Evolutionary conservation across 2,888 invertebrate species (phyloP), one percentile per base, ranked within the genome.

Genomic region (Cephalotes varians): DNA sequence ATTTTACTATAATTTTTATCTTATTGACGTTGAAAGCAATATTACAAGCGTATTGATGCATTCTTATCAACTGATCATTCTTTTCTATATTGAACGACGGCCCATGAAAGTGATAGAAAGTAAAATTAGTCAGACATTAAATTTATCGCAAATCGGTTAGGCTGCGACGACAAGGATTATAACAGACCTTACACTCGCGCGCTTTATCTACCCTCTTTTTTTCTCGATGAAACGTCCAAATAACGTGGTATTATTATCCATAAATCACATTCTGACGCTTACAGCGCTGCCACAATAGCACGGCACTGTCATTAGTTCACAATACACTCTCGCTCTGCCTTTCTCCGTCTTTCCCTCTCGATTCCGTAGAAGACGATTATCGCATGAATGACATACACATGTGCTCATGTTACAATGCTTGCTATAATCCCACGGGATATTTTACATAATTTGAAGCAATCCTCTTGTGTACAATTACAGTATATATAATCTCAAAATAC

Each of bases 231-330:
- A 71, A 79, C 34, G 47, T 44, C 44, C 21, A 58, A 18, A 44
- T 71, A 79, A 58, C 71, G 44, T 71, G 25, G 71, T n/a, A 79
- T 79, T 79, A 44, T 79, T 79, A 71, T 58, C 77, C 71, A 79
- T 79, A 69, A 79, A 79, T 79, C 71, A 79, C 21, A 21, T 44
- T 56, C 77, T 77, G 69, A 77, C 71, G 44, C 56, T 51, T 65
- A 65, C 40, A 37, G 37, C 69, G 12, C 31, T 58, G 34, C 56
- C 56, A 69, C 77, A 77, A 77, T 56, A 47, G 34, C 77, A 34
- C 18, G 31, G 18, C 56, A 56, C 56, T 76, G 37, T 71, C 56
- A 71, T 79, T 79, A 71, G 71, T n/a, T n/a, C 34, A 77, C 76
- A 67, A 77, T 77, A 69, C 31, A 25, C 34, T 49, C 28, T 37